Conservation (phyloP, 2,888 invertebrate genomes). For the Tineola bisselliella region DNA sequence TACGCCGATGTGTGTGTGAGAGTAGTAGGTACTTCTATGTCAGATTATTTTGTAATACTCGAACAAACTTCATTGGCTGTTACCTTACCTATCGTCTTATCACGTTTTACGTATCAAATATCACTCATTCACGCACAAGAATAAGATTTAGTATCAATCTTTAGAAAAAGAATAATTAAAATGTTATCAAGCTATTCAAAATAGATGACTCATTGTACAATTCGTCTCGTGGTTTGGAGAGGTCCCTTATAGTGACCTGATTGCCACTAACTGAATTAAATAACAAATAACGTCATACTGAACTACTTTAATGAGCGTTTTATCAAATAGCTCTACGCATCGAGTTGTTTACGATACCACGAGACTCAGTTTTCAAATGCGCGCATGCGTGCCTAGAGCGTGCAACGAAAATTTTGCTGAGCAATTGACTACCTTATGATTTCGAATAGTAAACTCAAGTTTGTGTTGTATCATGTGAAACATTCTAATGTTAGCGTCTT, state of each 20-base stretch:
- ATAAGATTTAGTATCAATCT: background rate
- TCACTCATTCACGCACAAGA: background rate
- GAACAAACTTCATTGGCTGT: too few relatives aligned
- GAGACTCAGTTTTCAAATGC: slow-evolving; percentile 42
- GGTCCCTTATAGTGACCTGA: slow-evolving; percentile 5
- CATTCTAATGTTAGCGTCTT: background rate
- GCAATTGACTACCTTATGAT: slow-evolving; percentile 29
- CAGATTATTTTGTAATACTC: too few relatives aligned
- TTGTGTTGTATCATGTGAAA: background rate
- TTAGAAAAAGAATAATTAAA: slow-evolving; percentile 8
- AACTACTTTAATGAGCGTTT: slow-evolving; percentile 30
- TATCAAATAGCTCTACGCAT: slow-evolving; percentile 47
- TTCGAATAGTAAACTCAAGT: background rate
- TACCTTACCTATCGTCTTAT: background rate
- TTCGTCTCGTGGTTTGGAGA: background rate
- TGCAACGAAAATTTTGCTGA: slow-evolving; percentile 23
- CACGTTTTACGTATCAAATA: background rate
- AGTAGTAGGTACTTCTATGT: too few relatives aligned
- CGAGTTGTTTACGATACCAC: slow-evolving; percentile 55
- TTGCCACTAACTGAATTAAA: slow-evolving; percentile 22
- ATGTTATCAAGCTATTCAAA: slow-evolving; percentile 1
- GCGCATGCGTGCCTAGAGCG: slow-evolving; percentile 37
- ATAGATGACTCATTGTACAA: slow-evolving; percentile 4
- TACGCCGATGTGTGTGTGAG: background rate
- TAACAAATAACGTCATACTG: slow-evolving; percentile 33